Evolutionary conservation across 2,797 vertebrate genomes (phyloP).

Genomic region (Clarias laeviceps): DNA sequence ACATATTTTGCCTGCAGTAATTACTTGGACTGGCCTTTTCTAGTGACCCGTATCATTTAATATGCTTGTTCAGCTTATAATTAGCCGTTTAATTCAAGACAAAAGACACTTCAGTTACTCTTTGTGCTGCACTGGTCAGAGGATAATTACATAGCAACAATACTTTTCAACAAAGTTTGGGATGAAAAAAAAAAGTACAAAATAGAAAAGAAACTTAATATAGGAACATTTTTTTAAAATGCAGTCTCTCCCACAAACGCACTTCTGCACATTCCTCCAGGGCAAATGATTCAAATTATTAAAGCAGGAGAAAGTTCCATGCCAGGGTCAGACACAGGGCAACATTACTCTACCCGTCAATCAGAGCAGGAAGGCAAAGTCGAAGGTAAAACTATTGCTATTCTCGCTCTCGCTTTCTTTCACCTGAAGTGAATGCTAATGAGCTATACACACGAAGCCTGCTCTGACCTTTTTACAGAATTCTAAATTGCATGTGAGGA

Average conservation of each 20-base stretch:
- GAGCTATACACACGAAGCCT: constrained; percentile 2
- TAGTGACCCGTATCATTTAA: constrained; percentile 56
- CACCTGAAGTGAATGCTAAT: constrained; percentile 30
- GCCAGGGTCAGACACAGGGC: constrained; percentile 35
- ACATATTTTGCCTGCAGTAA: constrained; percentile 53
- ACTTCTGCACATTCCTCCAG: constrained; percentile 20
- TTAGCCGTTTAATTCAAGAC: constrained; percentile 58
- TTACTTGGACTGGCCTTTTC: constrained; percentile 53
- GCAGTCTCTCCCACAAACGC: constrained; percentile 14
- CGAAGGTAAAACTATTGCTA: constrained; percentile 32
- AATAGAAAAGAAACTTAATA: constrained; percentile 25
- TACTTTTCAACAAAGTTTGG: constrained; percentile 49
- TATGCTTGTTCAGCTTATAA: constrained; percentile 59
- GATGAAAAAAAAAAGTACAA: constrained; percentile 18
- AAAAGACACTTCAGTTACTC: constrained; percentile 50
- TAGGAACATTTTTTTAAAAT: constrained; percentile 27
- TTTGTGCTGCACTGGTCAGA: constrained; percentile 47
- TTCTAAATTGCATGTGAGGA: neutral
- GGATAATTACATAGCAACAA: constrained; percentile 51
- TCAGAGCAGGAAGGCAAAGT: constrained; percentile 20
- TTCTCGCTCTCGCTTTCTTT: constrained; percentile 17
- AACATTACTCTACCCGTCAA: constrained; percentile 29
- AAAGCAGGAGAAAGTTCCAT: constrained; percentile 7
- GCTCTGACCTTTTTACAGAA: constrained; percentile 11
- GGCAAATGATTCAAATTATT: constrained; percentile 24